Percentiles rank a stretch among this genome's conserved stretches.
These are phyloP conservation scores for Erythrolamprus reginae DNA, from an alignment of 2,113 vertebrate genomes.

Conservation along the genomic window DNA sequence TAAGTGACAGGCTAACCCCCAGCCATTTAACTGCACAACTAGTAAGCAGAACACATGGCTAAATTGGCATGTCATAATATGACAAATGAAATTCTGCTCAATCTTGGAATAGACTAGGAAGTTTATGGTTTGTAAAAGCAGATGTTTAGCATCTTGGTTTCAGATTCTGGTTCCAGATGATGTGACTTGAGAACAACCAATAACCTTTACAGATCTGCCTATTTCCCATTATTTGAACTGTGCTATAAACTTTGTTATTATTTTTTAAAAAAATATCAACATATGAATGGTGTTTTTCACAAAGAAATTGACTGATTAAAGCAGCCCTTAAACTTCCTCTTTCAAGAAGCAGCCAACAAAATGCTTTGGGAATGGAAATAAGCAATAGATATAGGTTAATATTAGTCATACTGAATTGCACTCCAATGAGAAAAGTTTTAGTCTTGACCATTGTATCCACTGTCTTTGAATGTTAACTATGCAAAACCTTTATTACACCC, in stretches of 20 bases:
- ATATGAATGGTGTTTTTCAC: not conserved
- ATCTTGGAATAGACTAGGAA: not conserved
- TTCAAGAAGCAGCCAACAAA: not conserved
- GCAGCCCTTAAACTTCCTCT: not conserved
- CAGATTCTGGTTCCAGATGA: not conserved
- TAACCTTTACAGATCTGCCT: not conserved
- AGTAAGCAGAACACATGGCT: not conserved
- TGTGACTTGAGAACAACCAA: not conserved
- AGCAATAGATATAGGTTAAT: not conserved
- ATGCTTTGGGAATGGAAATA: not conserved
- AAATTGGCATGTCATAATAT: constrained; percentile 1
- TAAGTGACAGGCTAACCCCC: not conserved
- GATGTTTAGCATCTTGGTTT: not conserved
- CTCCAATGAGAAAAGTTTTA: not conserved
- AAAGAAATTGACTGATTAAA: not conserved
- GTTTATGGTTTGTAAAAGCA: not conserved
- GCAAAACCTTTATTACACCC: not conserved
- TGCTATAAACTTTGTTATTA: not conserved
- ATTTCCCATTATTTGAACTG: not conserved
- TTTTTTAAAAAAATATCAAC: not conserved
- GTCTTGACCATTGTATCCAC: not conserved
- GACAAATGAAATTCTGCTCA: not conserved
- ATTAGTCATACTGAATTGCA: not conserved
- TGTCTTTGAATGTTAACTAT: not conserved
- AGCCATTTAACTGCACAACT: not conserved